phyloP scores from a whole-genome alignment of 1,140 invertebrate species.

The Cephus cinctus region DNA sequence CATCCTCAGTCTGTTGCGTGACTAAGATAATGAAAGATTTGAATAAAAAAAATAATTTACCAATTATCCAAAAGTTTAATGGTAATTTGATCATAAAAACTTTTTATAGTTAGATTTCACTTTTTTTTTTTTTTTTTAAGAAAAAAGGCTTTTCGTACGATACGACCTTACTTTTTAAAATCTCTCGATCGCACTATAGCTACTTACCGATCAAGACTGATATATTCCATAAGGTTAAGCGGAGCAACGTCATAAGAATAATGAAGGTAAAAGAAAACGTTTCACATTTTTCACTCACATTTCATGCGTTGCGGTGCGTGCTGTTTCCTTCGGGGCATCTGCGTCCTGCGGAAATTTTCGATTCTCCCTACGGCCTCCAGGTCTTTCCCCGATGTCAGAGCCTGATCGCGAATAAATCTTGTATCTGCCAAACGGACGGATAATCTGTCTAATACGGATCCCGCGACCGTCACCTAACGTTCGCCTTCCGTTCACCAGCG shows the following conservation, averaged over 20 bases:
- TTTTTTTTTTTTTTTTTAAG: not conserved
- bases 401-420: not conserved
- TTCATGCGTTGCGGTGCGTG: constrained; percentile 56
- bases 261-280: not conserved
- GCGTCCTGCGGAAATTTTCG: constrained; percentile 38
- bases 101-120: not conserved
- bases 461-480: too few species aligned
- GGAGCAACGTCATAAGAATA: not conserved
- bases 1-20: not conserved
- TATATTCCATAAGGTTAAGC: not conserved
- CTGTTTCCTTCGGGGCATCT: constrained; percentile 56
- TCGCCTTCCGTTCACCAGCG: too few species aligned
- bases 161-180: not conserved
- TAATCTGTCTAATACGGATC: too few species aligned
- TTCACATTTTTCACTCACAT: constrained; percentile 41
- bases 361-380: constrained; percentile 38
- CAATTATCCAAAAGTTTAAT: not conserved
- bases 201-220: not conserved
- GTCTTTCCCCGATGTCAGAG: constrained; percentile 20
- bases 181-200: not conserved
- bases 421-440: too few species aligned
- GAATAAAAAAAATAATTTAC: not conserved
- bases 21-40: too few species aligned
- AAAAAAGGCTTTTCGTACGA: not conserved
- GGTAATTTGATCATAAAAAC: not conserved